Evolutionary conservation across 2,797 vertebrate species (phyloP).

Genomic region (Gallinago stenura): DNA sequence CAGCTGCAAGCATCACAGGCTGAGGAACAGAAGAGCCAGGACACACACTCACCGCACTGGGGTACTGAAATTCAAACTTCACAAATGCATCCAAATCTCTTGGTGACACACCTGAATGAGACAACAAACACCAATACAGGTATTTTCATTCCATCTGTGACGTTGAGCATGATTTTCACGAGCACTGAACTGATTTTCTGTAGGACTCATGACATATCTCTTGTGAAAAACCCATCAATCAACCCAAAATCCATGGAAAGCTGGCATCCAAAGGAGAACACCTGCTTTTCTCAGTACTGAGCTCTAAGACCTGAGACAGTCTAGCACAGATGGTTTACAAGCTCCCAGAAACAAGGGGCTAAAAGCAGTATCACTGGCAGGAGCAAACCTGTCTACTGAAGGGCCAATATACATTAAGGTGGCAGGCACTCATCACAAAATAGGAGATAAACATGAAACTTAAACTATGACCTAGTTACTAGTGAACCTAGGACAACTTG

Average conservation of each 20-base stretch:
- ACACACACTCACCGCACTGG: conserved; percentile 86
- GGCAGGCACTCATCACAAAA: background rate
- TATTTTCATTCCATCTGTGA: background rate
- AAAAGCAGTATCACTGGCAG: background rate
- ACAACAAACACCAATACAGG: conserved; percentile 3
- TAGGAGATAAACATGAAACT: background rate
- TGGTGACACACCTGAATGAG: conserved; percentile 86
- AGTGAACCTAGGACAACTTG: background rate
- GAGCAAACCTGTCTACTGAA: background rate
- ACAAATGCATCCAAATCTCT: conserved; percentile 91
- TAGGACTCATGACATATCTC: background rate
- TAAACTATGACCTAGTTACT: background rate
- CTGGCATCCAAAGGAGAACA: background rate
- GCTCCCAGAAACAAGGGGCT: background rate
- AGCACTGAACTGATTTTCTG: background rate
- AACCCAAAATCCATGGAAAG: background rate
- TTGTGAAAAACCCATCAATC: background rate
- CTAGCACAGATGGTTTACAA: background rate
- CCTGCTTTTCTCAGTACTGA: background rate
- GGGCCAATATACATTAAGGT: background rate
- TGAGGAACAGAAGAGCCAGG: background rate
- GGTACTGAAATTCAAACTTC: conserved; percentile 96
- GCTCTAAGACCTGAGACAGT: background rate
- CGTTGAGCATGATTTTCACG: background rate
- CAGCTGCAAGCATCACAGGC: background rate